A percentile compares a stretch with the other conserved stretches of the same genome.
phyloP scores from a whole-genome alignment of 2,113 vertebrate genomes.

The Fukomys damarensis region DNA sequence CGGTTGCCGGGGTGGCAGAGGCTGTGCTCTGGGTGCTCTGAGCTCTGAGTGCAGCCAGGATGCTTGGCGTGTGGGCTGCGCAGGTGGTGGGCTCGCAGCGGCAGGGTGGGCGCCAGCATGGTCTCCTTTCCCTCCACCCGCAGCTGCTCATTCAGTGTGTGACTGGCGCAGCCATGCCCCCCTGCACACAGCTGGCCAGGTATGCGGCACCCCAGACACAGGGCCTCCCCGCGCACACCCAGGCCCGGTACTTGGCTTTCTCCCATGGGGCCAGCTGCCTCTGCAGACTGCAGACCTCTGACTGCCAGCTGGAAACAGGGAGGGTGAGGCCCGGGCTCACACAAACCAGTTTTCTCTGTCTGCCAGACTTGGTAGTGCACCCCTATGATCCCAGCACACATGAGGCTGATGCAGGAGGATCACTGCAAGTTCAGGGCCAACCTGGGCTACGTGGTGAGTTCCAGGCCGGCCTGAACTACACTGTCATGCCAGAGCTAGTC shows the following conservation, averaged over 20 bases:
- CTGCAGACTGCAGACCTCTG: fast-evolving
- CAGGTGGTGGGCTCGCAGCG: background rate
- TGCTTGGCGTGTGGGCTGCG: constrained; percentile 53
- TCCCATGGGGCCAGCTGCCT: background rate
- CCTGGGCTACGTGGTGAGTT: background rate
- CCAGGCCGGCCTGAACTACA: background rate
- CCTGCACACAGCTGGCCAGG: background rate
- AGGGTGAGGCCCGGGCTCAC: background rate
- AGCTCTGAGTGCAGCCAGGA: constrained; percentile 51
- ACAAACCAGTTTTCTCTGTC: background rate
- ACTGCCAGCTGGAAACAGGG: background rate
- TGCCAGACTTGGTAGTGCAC: no score
- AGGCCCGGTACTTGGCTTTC: background rate
- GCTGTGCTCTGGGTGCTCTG: constrained; percentile 23
- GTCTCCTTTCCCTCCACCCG: background rate
- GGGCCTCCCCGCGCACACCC: background rate
- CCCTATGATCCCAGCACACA: background rate
- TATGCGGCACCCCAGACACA: fast-evolving
- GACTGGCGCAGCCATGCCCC: background rate
- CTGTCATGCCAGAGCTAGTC: background rate
- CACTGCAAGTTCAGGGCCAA: background rate
- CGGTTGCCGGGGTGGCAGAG: background rate
- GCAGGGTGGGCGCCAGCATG: background rate
- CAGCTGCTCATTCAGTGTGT: background rate
- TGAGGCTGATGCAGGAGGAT: background rate